Evolutionary conservation across 2,113 vertebrate genomes (phyloP).

Genomic region (Halcyon senegalensis): DNA sequence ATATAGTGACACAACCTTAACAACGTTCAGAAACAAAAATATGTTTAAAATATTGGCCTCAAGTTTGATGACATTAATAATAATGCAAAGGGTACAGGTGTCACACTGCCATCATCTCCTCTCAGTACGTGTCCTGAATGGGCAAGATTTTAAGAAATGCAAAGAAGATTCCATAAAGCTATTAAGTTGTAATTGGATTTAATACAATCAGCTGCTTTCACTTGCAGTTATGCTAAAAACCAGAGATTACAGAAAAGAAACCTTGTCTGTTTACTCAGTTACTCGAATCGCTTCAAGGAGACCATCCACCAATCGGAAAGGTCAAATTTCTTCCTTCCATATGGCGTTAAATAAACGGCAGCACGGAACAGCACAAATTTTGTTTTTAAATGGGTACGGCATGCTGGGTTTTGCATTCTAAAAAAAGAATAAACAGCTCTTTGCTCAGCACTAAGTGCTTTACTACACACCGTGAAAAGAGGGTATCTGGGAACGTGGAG

Average conservation of each 20-base stretch:
- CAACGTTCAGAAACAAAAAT: background rate
- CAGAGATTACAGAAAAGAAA: background rate
- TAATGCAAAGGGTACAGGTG: background rate
- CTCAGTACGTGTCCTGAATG: background rate
- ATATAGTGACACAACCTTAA: no score
- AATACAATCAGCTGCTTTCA: background rate
- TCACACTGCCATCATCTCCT: background rate
- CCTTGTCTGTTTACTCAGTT: background rate
- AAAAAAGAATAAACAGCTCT: background rate
- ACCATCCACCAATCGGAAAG: background rate
- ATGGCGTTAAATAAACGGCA: background rate
- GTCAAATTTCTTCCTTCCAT: background rate
- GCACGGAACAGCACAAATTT: rapidly evolving
- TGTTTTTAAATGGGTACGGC: background rate
- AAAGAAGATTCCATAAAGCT: background rate
- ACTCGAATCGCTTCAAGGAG: background rate
- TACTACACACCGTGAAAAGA: background rate
- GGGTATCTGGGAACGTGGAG: background rate
- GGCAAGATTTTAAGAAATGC: background rate
- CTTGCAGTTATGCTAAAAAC: background rate
- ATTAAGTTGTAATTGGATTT: slow-evolving; percentile 10
- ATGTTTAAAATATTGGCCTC: background rate
- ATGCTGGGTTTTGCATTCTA: background rate
- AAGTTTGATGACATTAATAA: background rate
- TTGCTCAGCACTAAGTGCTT: background rate